Conservation (phyloP, 2,113 vertebrate species). For the Notarius lentiginosus region DNA sequence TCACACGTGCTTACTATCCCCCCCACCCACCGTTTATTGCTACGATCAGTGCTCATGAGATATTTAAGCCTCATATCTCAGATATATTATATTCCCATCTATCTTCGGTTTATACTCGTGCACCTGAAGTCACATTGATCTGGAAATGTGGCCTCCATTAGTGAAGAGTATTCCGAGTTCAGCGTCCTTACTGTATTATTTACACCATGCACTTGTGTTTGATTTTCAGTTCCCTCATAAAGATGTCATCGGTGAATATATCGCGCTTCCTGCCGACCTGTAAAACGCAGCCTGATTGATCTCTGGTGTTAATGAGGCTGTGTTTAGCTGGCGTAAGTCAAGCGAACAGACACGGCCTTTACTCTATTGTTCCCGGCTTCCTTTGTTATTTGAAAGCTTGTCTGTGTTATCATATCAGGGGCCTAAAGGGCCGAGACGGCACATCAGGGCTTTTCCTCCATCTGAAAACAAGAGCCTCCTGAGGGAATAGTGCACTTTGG, state of each 20-base stretch:
- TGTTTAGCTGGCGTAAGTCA: constrained; percentile 18
- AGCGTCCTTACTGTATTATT: constrained; percentile 3
- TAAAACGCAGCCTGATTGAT: constrained; percentile 4
- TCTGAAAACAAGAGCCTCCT: constrained; percentile 32
- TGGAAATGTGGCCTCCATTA: neutral
- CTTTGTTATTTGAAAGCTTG: constrained; percentile 54
- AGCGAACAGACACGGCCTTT: constrained; percentile 34
- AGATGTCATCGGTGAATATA: neutral
- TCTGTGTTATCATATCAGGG: constrained; percentile 39
- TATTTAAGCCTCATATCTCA: neutral
- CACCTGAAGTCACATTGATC: neutral
- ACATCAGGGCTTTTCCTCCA: constrained; percentile 25
- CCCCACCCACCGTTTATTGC: neutral
- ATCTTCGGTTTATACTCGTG: neutral
- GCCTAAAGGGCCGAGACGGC: constrained; percentile 27
- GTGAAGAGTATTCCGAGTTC: neutral
- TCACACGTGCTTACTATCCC: neutral
- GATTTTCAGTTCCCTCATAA: constrained; percentile 7
- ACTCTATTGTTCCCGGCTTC: constrained; percentile 41
- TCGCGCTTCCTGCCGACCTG: neutral
- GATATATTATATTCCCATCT: neutral
- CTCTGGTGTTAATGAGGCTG: neutral
- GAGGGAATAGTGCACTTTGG: constrained; percentile 16
- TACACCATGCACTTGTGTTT: neutral
- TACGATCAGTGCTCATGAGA: constrained; percentile 4